These are phyloP conservation scores for Xanthia icteritia DNA, from an alignment of 2,888 invertebrate genomes.

Conservation along the genomic window DNA sequence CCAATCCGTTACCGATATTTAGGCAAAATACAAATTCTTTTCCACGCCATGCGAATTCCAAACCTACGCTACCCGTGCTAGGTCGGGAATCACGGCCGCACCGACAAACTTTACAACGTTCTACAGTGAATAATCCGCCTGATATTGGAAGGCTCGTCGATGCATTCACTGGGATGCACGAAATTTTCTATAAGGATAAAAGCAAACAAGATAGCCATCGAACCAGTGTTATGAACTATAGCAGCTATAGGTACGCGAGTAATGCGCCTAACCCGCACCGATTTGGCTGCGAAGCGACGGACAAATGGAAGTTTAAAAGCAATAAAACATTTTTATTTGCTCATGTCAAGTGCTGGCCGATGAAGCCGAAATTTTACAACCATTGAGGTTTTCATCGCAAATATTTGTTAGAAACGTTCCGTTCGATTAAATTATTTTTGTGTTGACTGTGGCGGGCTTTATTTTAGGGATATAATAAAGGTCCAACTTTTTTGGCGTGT, in stretches of 20 bases:
- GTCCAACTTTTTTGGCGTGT: conserved; percentile 80
- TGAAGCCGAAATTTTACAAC: conserved; percentile 77
- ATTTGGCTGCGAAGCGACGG: conserved; percentile 68
- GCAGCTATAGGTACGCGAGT: conserved; percentile 66
- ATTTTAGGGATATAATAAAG: conserved; percentile 69
- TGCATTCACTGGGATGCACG: conserved; percentile 89
- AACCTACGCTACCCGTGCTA: conserved; percentile 71
- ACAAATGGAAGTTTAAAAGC: conserved; percentile 74
- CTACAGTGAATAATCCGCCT: conserved; percentile 86
- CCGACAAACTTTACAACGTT: conserved; percentile 82
- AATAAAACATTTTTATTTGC: conserved; percentile 80
- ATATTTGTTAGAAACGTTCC: conserved; percentile 75
- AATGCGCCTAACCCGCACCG: conserved; percentile 66
- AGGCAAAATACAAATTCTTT: conserved; percentile 87
- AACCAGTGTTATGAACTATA: conserved; percentile 81
- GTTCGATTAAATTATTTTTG: conserved; percentile 74
- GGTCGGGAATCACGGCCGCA: conserved; percentile 72
- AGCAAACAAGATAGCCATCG: conserved; percentile 90
- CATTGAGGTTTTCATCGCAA: conserved; percentile 76
- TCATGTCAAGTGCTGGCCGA: conserved; percentile 74
- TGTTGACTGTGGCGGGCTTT: conserved; percentile 68
- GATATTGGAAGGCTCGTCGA: conserved; percentile 89
- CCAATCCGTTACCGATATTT: conserved; percentile 90
- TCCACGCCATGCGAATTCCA: conserved; percentile 69
- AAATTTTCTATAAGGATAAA: conserved; percentile 91